Percentiles rank a stretch among this genome's conserved stretches.
Evolutionary conservation across 2,113 vertebrate species (phyloP).

Genomic region (Nanorana parkeri): DNA sequence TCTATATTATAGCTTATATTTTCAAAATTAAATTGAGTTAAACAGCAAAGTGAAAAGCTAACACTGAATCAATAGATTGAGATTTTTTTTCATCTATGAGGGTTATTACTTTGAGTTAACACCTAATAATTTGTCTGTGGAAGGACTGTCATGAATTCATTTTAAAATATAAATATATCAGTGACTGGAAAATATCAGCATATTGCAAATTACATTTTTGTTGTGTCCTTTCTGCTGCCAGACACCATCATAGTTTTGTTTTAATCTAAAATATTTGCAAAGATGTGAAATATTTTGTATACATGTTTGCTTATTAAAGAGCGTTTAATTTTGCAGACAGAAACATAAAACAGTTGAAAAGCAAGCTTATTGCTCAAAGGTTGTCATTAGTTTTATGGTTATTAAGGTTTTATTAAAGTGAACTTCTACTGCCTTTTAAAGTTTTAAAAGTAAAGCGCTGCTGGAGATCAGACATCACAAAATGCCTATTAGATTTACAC

Average conservation of each 20-base stretch:
- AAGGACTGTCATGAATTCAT: slow-evolving; percentile 1
- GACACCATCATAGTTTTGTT: background rate
- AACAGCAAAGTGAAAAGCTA: slow-evolving; percentile 1
- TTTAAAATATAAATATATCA: background rate
- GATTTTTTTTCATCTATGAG: background rate
- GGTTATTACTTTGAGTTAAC: slow-evolving; percentile 14
- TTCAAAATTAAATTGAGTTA: slow-evolving; percentile 25
- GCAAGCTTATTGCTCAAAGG: too few relatives aligned
- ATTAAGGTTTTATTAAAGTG: too few relatives aligned
- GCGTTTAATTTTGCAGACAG: too few relatives aligned
- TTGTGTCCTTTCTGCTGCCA: background rate
- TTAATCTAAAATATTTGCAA: background rate
- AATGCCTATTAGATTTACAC: too few relatives aligned
- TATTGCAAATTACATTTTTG: background rate
- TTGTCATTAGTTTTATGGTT: too few relatives aligned
- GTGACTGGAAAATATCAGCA: slow-evolving; percentile 22
- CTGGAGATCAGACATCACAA: too few relatives aligned
- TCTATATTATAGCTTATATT: background rate
- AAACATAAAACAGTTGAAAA: too few relatives aligned
- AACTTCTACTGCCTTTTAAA: too few relatives aligned
- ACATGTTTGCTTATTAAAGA: too few relatives aligned
- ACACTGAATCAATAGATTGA: slow-evolving; percentile 16
- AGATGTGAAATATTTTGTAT: background rate
- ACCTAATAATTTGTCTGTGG: slow-evolving; percentile 19
- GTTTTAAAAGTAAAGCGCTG: too few relatives aligned